A percentile compares a stretch with the other conserved stretches of the same genome.
These are phyloP conservation scores for Mesocentrotus franciscanus DNA, from an alignment of 53 echinoderm and acorn worm species.

Conservation along the genomic window DNA sequence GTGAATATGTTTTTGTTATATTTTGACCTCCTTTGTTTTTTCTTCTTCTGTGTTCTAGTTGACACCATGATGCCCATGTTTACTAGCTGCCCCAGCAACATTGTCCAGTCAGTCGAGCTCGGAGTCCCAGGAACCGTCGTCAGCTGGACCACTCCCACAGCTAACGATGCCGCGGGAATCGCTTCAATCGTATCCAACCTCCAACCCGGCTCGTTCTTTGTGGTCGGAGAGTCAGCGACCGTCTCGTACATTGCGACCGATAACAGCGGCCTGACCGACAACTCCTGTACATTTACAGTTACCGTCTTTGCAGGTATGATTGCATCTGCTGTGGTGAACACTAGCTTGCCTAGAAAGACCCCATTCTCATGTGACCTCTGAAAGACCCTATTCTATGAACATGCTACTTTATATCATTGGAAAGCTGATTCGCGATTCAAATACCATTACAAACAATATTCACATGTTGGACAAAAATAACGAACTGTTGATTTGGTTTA, in stretches of 20 bases:
- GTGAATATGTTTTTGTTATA: no score
- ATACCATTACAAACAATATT: no score
- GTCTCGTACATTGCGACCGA: constrained; percentile 72
- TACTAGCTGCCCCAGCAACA: constrained; percentile 9
- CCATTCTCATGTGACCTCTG: no score
- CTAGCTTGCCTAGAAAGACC: not conserved
- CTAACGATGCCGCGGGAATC: constrained; percentile 69
- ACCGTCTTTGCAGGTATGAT: constrained; percentile 60
- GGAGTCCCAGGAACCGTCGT: not conserved
- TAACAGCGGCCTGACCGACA: constrained; percentile 53
- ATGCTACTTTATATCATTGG: no score
- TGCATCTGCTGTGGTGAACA: not conserved
- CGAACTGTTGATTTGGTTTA: no score
- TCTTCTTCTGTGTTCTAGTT: not conserved
- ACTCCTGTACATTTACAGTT: constrained; percentile 53
- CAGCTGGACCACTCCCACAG: constrained; percentile 56
- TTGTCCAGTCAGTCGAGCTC: constrained; percentile 42
- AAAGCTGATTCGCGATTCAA: no score
- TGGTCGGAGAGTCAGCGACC: constrained; percentile 40
- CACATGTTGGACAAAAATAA: no score
- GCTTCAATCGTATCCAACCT: constrained; percentile 33
- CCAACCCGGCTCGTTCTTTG: constrained; percentile 58
- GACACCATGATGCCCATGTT: constrained; percentile 56
- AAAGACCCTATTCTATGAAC: no score
- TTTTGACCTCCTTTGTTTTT: not conserved